phyloP scores from a whole-genome alignment of 2,113 vertebrate species.

The Microcebus tavaratra region DNA sequence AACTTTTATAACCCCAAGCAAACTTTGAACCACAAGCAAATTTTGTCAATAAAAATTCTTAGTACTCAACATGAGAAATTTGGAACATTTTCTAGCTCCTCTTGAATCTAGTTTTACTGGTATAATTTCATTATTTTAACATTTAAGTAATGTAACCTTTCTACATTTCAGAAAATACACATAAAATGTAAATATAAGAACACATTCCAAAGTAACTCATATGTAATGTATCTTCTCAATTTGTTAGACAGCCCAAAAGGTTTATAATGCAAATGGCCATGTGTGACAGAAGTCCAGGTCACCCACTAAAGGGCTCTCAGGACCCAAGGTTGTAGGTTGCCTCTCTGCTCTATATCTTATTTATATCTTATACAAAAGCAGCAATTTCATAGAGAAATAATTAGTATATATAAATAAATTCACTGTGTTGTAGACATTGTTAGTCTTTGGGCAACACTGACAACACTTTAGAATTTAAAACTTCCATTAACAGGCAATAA shows the following conservation, averaged over 20 bases:
- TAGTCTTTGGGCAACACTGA: background rate
- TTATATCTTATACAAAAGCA: constrained; percentile 20
- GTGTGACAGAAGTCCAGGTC: background rate
- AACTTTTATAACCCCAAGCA: background rate
- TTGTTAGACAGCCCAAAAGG: background rate
- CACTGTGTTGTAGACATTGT: background rate
- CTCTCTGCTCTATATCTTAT: constrained; percentile 8
- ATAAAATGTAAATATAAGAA: constrained; percentile 29
- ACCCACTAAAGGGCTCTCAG: background rate
- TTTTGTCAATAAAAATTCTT: background rate
- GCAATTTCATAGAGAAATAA: constrained; percentile 32
- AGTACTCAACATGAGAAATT: background rate
- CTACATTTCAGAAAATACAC: constrained; percentile 2
- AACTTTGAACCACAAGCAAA: background rate
- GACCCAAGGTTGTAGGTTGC: background rate
- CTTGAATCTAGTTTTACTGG: background rate
- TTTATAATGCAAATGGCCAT: background rate
- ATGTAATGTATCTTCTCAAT: background rate
- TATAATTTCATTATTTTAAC: constrained; percentile 44
- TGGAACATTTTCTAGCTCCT: background rate
- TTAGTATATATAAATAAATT: constrained; percentile 33
- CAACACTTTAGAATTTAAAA: constrained; percentile 40
- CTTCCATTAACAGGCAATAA: constrained; percentile 1
- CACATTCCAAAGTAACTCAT: background rate
- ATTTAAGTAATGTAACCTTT: background rate